Conservation (phyloP, 2,113 vertebrate genomes). For the Chloebia gouldiae region DNA sequence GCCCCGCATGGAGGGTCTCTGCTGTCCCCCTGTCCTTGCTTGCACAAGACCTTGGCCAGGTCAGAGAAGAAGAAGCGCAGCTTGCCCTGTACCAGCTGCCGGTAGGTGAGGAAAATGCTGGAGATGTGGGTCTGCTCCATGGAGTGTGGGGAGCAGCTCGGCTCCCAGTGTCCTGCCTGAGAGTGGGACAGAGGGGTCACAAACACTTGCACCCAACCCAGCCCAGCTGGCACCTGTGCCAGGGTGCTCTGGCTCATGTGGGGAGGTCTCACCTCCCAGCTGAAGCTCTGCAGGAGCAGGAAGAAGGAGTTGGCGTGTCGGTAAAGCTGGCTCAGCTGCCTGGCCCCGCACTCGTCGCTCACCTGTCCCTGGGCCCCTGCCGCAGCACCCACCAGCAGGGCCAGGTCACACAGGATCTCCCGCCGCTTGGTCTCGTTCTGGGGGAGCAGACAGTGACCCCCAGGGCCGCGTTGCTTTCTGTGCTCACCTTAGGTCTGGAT, state of each 20-base stretch:
- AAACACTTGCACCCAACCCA: rapidly evolving
- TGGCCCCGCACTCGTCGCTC: conserved; percentile 24
- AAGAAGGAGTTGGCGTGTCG: conserved; percentile 57
- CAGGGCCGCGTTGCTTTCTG: neutral
- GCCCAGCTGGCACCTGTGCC: neutral
- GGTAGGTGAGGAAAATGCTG: conserved; percentile 71
- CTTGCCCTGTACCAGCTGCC: conserved; percentile 72
- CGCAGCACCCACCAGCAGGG: conserved; percentile 46
- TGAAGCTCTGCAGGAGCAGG: conserved; percentile 66
- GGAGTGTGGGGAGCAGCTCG: neutral
- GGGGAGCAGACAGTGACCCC: neutral
- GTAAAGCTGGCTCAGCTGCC: conserved; percentile 69
- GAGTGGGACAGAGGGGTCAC: neutral
- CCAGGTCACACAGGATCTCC: conserved; percentile 66
- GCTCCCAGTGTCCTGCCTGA: neutral
- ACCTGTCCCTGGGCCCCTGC: conserved; percentile 25
- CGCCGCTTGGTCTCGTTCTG: conserved; percentile 70
- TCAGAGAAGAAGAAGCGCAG: conserved; percentile 69
- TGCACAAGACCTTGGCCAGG: conserved; percentile 18
- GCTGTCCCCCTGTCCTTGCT: neutral
- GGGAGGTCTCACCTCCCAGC: conserved; percentile 70
- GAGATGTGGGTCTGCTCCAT: conserved; percentile 30
- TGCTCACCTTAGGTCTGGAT: neutral
- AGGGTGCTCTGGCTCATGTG: rapidly evolving
- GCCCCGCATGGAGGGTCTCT: neutral